A percentile compares a stretch with the other conserved stretches of the same genome.
Conservation (phyloP, 2,797 vertebrate species). For the Poeciliopsis paucimaculata region DNA sequence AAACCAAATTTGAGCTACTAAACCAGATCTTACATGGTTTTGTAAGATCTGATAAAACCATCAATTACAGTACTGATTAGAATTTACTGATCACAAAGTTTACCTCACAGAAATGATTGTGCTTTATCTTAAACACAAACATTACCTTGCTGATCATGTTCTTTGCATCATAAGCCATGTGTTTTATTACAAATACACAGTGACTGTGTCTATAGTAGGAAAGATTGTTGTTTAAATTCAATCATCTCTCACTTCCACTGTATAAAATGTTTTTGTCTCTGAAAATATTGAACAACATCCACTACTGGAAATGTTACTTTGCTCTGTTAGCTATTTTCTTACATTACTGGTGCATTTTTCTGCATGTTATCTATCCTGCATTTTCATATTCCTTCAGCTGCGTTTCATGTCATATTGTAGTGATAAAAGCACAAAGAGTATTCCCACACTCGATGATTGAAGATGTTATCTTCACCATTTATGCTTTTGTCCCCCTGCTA, state of each 20-base stretch:
- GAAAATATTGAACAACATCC: not conserved
- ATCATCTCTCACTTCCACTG: not conserved
- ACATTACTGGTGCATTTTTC: not conserved
- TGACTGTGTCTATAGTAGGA: not conserved
- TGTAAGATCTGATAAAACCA: not conserved
- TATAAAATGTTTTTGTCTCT: not conserved
- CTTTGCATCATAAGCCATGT: not conserved
- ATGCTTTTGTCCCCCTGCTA: conserved; percentile 55
- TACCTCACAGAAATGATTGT: not conserved
- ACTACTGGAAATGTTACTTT: not conserved
- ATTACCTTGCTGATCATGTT: not conserved
- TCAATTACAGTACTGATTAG: not conserved
- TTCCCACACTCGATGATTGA: conserved; percentile 61
- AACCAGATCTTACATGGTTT: too few species aligned
- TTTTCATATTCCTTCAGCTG: conserved; percentile 62
- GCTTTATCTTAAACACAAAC: too few species aligned
- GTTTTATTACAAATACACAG: not conserved
- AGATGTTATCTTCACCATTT: conserved; percentile 62
- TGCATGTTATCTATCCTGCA: conserved; percentile 25
- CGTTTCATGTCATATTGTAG: conserved; percentile 50
- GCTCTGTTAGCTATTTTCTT: not conserved
- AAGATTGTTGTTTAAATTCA: not conserved
- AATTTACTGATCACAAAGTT: not conserved
- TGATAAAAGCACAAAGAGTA: conserved; percentile 62
- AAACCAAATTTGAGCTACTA: too few species aligned